These are phyloP conservation scores for Lepidonotus clava DNA, from an alignment of 2,888 invertebrate genomes.

Conservation along the genomic window DNA sequence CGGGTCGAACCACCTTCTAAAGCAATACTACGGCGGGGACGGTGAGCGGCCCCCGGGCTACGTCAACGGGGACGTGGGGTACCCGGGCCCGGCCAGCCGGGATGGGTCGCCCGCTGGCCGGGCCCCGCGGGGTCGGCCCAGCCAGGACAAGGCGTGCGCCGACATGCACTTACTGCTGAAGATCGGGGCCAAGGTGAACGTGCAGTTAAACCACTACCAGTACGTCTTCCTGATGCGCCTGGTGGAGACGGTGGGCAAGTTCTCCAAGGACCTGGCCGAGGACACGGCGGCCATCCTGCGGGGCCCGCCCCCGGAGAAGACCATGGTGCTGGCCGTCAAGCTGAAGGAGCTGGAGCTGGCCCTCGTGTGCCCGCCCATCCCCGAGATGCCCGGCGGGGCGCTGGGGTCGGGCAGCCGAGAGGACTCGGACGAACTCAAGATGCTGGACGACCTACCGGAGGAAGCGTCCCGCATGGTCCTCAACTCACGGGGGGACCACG, in stretches of 20 bases:
- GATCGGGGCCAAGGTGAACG: conserved; percentile 90
- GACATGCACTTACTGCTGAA: conserved; percentile 90
- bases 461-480: not conserved
- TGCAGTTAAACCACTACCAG: conserved; percentile 96
- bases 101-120: not conserved
- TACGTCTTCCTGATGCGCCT: conserved; percentile 92
- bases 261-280: conserved; percentile 71
- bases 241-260: conserved; percentile 85
- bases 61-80: conserved; percentile 13
- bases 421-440: conserved; percentile 56
- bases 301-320: conserved; percentile 36
- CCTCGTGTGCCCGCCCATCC: conserved; percentile 83
- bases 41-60: conserved; percentile 22
- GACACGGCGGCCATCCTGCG: conserved; percentile 65
- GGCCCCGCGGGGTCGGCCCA: not conserved
- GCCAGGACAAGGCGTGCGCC: conserved; percentile 59
- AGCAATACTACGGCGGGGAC: not conserved
- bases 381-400: conserved; percentile 55
- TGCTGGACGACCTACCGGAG: conserved; percentile 39
- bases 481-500: not conserved
- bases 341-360: conserved; percentile 92
- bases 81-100: not conserved
- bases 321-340: conserved; percentile 84
- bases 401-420: conserved; percentile 29
- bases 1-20: conserved; percentile 4